phyloP scores from a whole-genome alignment of 2,113 vertebrate species.

The Lathamus discolor region DNA sequence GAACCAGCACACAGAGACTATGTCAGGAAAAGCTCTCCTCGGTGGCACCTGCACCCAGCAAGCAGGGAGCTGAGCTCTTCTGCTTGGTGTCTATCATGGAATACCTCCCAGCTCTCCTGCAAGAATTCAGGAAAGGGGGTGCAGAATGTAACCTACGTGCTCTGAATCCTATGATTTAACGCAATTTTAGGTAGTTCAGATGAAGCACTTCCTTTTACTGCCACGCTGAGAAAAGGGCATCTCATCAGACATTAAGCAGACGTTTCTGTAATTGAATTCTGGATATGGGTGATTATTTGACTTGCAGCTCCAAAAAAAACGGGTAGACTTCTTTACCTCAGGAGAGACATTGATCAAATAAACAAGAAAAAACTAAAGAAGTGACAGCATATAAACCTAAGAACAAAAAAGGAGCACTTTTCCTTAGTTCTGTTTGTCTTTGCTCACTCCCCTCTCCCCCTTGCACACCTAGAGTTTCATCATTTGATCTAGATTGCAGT shows the following conservation, averaged over 20 bases:
- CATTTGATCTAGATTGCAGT: accelerated
- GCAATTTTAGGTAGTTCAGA: background rate
- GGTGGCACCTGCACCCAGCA: background rate
- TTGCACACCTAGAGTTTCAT: accelerated
- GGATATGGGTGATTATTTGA: background rate
- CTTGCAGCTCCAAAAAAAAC: background rate
- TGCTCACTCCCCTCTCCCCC: background rate
- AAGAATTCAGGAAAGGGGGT: background rate
- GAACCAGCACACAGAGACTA: background rate
- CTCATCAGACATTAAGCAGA: background rate
- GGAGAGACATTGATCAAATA: background rate
- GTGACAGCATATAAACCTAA: background rate
- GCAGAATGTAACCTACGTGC: background rate
- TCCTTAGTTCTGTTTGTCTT: too few species aligned
- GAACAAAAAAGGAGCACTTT: background rate
- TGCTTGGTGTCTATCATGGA: accelerated
- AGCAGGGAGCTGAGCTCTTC: accelerated
- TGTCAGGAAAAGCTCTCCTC: background rate
- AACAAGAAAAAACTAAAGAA: background rate
- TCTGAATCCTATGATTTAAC: background rate
- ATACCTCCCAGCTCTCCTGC: background rate
- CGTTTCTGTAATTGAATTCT: constrained; percentile 5
- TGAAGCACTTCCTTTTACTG: background rate
- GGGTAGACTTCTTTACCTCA: background rate
- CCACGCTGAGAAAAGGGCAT: background rate